Conservation (phyloP, 2,797 vertebrate genomes). For the Pitangus sulphuratus region DNA sequence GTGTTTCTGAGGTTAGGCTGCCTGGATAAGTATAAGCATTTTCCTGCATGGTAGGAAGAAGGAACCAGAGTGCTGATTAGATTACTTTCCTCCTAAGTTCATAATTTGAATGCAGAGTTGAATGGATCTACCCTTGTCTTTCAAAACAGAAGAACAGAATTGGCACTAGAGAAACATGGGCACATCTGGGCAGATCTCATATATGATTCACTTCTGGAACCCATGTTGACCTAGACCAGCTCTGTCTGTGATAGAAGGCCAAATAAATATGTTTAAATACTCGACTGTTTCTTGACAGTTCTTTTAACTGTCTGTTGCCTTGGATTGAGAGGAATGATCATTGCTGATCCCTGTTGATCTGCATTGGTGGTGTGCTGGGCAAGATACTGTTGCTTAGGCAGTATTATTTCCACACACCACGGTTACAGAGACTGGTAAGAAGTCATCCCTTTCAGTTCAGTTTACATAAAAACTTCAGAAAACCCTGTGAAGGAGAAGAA, state of each 20-base stretch:
- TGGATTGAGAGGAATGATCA: neutral
- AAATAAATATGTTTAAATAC: neutral
- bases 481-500: neutral
- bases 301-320: neutral
- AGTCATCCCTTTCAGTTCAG: neutral
- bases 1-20: neutral
- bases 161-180: neutral
- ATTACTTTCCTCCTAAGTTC: neutral
- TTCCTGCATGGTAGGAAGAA: neutral
- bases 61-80: neutral
- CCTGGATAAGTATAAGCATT: neutral
- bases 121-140: neutral
- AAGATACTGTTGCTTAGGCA: neutral
- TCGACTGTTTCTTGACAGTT: neutral
- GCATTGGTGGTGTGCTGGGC: rapidly evolving
- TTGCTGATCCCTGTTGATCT: neutral
- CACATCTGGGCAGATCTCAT: neutral
- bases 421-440: neutral
- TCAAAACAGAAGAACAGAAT: neutral
- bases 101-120: neutral
- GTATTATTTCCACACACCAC: neutral
- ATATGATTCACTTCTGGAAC: neutral
- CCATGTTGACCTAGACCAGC: neutral
- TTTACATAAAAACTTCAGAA: neutral
- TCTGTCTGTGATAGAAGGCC: neutral